These are phyloP conservation scores for Hypanus sabinus DNA, from an alignment of 2,113 vertebrate species.

Conservation along the genomic window DNA sequence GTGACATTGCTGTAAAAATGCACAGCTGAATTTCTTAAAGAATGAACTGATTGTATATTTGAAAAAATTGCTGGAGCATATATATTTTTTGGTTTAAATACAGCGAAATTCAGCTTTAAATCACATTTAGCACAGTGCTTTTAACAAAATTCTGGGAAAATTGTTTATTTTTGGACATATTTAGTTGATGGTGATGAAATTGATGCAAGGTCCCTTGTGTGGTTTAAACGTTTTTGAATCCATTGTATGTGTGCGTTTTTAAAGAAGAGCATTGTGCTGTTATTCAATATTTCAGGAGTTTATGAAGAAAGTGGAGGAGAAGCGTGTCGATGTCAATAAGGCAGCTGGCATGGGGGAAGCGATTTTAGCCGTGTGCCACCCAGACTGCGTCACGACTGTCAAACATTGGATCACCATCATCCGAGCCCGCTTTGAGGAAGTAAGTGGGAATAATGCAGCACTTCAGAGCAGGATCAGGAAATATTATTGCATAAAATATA, in stretches of 20 bases:
- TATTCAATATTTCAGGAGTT: conserved; percentile 64
- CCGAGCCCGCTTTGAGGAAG: conserved; percentile 92
- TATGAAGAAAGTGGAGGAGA: conserved; percentile 95
- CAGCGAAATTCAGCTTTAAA: not conserved
- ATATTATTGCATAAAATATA: not conserved
- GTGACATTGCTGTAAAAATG: not conserved
- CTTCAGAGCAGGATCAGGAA: not conserved
- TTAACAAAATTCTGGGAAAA: not conserved
- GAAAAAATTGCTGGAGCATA: not conserved
- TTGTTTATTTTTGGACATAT: not conserved
- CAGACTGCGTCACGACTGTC: conserved; percentile 93
- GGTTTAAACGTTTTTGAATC: not conserved
- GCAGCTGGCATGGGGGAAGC: conserved; percentile 84
- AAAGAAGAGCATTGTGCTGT: not conserved
- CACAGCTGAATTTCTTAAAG: not conserved
- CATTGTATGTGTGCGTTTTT: not conserved
- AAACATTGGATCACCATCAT: conserved; percentile 99
- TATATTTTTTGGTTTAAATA: not conserved
- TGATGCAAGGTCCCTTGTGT: not conserved
- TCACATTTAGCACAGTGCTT: not conserved
- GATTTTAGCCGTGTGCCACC: conserved; percentile 82
- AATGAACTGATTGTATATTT: not conserved
- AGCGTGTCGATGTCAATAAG: conserved; percentile 74
- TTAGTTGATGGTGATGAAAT: not conserved
- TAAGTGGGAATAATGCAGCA: conserved; percentile 47